These are phyloP conservation scores for Apodemus speciosus DNA, from an alignment of 2,113 vertebrate species.

Conservation along the genomic window DNA sequence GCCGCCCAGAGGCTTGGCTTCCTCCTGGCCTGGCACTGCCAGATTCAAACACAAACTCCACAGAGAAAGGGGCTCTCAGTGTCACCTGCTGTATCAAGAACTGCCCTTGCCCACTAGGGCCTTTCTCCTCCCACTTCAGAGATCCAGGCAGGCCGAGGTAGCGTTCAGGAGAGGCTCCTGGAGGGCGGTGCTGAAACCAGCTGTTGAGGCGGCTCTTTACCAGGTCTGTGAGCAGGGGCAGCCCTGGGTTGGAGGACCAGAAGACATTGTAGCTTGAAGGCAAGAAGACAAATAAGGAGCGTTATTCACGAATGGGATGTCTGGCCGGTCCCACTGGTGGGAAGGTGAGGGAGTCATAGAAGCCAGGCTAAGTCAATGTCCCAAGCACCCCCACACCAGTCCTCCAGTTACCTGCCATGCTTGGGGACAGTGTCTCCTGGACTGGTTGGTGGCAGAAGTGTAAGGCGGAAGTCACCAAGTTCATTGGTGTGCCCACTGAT, in stretches of 20 bases:
- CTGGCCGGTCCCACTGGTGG: neutral
- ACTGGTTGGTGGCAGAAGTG: constrained; percentile 87
- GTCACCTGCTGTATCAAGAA: constrained; percentile 96
- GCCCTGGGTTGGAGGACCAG: constrained; percentile 87
- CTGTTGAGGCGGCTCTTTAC: constrained; percentile 90
- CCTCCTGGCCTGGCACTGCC: constrained; percentile 84
- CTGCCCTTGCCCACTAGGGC: constrained; percentile 58
- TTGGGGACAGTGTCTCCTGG: constrained; percentile 83
- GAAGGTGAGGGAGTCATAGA: neutral
- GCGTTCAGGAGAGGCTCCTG: constrained; percentile 86
- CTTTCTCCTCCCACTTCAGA: constrained; percentile 81
- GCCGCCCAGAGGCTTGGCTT: constrained; percentile 80
- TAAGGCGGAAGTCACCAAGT: constrained; percentile 93
- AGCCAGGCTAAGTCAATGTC: neutral
- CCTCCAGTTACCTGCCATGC: constrained; percentile 87
- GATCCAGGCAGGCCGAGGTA: constrained; percentile 83
- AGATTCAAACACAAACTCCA: constrained; percentile 93
- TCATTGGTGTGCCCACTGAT: constrained; percentile 89
- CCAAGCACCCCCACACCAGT: neutral
- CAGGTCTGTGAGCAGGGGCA: constrained; percentile 92
- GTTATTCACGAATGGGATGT: constrained; percentile 12
- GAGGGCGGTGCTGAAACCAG: constrained; percentile 86
- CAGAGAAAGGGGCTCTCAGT: constrained; percentile 87
- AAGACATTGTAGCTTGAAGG: constrained; percentile 91
- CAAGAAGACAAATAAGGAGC: constrained; percentile 52